Conservation (phyloP, 2,113 vertebrate species). For the Tetraodon nigroviridis region DNA sequence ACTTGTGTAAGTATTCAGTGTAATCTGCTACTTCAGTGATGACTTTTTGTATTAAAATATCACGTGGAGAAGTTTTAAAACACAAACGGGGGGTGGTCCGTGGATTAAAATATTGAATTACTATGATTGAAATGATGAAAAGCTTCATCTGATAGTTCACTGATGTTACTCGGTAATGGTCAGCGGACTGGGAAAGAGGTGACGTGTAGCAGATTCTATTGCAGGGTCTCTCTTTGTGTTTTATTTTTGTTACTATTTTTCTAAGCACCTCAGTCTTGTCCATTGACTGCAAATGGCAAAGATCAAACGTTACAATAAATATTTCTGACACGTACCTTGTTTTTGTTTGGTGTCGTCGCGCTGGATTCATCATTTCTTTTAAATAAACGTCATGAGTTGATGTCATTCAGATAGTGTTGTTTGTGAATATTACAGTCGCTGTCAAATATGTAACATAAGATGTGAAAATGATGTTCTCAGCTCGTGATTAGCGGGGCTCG, state of each 20-base stretch:
- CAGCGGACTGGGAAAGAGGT: conserved; percentile 5
- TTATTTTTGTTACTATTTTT: background rate
- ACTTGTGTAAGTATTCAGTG: conserved; percentile 42
- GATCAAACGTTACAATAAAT: conserved; percentile 14
- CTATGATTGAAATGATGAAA: no score
- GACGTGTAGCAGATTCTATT: conserved; percentile 43
- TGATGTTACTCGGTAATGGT: no score
- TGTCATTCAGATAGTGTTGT: conserved; percentile 65
- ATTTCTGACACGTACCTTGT: conserved; percentile 31
- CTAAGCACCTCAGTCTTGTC: conserved; percentile 41
- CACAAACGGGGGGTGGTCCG: background rate
- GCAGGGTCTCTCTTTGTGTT: conserved; percentile 18
- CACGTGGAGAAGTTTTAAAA: conserved; percentile 18
- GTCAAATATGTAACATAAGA: conserved; percentile 73
- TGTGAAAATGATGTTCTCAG: conserved; percentile 67
- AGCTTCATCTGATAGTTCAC: no score
- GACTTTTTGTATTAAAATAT: conserved; percentile 27
- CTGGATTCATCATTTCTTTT: conserved; percentile 41
- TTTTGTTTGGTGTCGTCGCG: conserved; percentile 30
- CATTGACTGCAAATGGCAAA: conserved; percentile 51
- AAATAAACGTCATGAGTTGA: conserved; percentile 56
- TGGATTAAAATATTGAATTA: no score
- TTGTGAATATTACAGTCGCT: conserved; percentile 66
- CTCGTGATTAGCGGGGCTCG: conserved; percentile 59
- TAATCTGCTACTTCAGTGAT: conserved; percentile 45